phyloP scores from a whole-genome alignment of 2,113 vertebrate species.

The Setophaga kirtlandii region DNA sequence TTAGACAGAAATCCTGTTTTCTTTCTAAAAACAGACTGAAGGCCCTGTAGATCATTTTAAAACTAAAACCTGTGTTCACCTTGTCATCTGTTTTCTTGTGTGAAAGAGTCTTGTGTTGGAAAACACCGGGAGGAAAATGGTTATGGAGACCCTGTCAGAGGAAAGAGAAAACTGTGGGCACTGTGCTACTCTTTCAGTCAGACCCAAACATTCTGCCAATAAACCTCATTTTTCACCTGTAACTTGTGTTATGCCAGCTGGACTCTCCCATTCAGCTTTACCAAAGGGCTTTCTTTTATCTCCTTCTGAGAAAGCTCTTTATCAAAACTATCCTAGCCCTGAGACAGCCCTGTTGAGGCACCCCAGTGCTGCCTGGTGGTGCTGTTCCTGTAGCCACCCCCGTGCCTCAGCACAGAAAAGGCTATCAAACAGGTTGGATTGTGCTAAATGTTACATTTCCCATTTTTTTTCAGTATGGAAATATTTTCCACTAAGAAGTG shows the following conservation, averaged over 20 bases:
- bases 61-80: not conserved
- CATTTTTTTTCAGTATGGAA: not conserved
- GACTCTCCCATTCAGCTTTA: not conserved
- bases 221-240: constrained; percentile 25
- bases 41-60: not conserved
- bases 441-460: not conserved
- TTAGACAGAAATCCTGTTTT: constrained; percentile 27
- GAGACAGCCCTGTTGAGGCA: not conserved
- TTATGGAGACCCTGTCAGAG: not conserved
- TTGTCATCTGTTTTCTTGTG: not conserved
- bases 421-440: not conserved
- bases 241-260: not conserved
- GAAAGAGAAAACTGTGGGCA: not conserved
- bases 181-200: not conserved
- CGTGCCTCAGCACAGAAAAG: not conserved
- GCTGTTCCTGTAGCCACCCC: not conserved
- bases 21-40: constrained; percentile 16
- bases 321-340: not conserved
- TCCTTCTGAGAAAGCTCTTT: not conserved
- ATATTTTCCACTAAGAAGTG: constrained; percentile 31
- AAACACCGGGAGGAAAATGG: not conserved
- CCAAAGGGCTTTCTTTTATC: not conserved
- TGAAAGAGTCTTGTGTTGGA: not conserved
- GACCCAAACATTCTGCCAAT: not conserved
- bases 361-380: not conserved